These are phyloP conservation scores for Taenaris catops DNA, from an alignment of 2,888 invertebrate genomes.

Conservation along the genomic window DNA sequence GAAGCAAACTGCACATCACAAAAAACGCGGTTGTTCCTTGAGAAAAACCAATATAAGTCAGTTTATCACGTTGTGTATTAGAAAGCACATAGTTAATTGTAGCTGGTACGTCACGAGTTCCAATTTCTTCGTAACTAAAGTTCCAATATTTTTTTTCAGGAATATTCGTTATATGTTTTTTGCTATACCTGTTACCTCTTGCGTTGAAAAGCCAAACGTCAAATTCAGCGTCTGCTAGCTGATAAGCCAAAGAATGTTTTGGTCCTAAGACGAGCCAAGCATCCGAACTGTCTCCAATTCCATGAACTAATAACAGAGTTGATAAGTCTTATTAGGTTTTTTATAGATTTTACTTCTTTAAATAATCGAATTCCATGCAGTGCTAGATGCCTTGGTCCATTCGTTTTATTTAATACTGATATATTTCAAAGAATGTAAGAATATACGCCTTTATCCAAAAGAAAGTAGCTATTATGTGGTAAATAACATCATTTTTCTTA, in stretches of 20 bases:
- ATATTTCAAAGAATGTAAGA: too few species aligned
- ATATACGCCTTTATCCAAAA: too few species aligned
- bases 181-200: conserved; percentile 64
- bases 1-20: conserved; percentile 52
- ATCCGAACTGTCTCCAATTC: conserved; percentile 63
- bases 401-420: too few species aligned
- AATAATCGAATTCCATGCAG: too few species aligned
- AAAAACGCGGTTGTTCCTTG: conserved; percentile 63
- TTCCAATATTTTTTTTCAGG: conserved; percentile 50
- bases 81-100: conserved; percentile 52
- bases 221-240: conserved; percentile 47
- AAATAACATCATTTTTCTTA: too few species aligned
- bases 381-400: too few species aligned
- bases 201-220: conserved; percentile 64
- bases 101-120: conserved; percentile 54
- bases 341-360: too few species aligned
- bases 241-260: conserved; percentile 47
- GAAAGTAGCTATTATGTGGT: too few species aligned
- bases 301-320: conserved; percentile 60
- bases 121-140: conserved; percentile 66
- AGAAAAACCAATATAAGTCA: conserved; percentile 63
- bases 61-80: conserved; percentile 34
- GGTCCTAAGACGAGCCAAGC: conserved; percentile 61
- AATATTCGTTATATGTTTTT: conserved; percentile 40
- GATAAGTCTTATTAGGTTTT: too few species aligned